A percentile compares a stretch with the other conserved stretches of the same genome.
Evolutionary conservation across 2,797 vertebrate genomes (phyloP).

Genomic region (Rhincodon typus): DNA sequence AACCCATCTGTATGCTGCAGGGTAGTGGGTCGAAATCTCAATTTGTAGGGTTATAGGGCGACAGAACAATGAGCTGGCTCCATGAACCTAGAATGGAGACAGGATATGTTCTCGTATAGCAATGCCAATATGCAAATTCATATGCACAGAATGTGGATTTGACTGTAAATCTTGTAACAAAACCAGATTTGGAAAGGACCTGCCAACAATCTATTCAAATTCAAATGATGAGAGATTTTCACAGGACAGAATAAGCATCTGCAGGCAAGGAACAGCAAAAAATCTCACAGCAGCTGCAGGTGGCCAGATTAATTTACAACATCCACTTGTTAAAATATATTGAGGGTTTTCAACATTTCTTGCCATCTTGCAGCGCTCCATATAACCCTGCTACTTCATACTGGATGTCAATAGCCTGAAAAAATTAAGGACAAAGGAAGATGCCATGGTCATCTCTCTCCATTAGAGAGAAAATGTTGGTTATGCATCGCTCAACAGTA

Average conservation of each 20-base stretch:
- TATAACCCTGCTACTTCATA: background rate
- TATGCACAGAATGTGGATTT: background rate
- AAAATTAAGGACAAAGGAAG: background rate
- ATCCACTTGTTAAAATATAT: background rate
- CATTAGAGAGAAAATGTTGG: too few relatives aligned
- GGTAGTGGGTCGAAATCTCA: background rate
- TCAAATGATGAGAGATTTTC: background rate
- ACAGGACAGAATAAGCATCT: background rate
- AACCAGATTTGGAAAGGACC: background rate
- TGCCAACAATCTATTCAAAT: slow-evolving; percentile 26
- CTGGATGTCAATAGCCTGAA: too few relatives aligned
- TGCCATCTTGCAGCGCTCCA: background rate
- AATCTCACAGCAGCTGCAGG: background rate
- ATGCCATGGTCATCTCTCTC: too few relatives aligned
- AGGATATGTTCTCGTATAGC: too few relatives aligned
- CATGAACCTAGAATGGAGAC: background rate
- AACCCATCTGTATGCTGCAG: background rate
- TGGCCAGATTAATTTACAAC: background rate
- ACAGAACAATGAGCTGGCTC: background rate
- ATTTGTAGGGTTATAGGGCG: background rate
- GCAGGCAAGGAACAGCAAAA: background rate
- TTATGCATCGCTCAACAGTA: too few relatives aligned
- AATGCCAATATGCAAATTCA: background rate
- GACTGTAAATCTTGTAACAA: background rate
- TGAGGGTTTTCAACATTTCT: slow-evolving; percentile 9